These are phyloP conservation scores for Leucophenga montana DNA, from an alignment of 2,888 invertebrate genomes.

Conservation along the genomic window DNA sequence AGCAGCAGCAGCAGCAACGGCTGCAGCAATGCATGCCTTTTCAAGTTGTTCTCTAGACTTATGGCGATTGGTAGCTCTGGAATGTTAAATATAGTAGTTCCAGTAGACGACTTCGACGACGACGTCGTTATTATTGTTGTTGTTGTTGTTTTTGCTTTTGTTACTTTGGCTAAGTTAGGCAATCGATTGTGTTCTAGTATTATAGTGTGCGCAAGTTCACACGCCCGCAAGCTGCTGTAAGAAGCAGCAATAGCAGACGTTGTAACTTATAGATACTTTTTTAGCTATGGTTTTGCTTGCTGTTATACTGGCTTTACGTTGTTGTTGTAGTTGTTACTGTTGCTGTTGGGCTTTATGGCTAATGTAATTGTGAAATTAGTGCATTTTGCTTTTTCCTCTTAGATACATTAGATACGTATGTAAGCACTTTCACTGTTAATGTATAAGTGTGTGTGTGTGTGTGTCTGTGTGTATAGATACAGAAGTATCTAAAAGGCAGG, in stretches of 20 bases:
- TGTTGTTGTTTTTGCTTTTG: neutral
- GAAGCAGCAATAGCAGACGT: constrained; percentile 13
- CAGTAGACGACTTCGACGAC: neutral
- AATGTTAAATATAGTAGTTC: constrained; percentile 28
- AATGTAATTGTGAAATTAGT: constrained; percentile 34
- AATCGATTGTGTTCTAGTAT: constrained; percentile 7
- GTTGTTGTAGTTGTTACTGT: too few species aligned
- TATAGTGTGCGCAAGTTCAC: constrained; percentile 46
- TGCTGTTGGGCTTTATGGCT: constrained; percentile 6
- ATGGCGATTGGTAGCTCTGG: constrained; percentile 39
- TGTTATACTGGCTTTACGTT: too few species aligned
- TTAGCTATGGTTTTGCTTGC: too few species aligned
- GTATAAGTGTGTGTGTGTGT: neutral
- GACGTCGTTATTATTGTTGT: neutral
- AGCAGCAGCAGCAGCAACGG: neutral
- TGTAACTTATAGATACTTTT: constrained; percentile 1
- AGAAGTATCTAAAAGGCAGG: too few species aligned
- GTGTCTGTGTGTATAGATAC: too few species aligned
- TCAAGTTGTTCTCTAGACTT: neutral
- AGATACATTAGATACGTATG: neutral
- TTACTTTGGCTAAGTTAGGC: constrained; percentile 27
- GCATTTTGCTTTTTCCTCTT: constrained; percentile 26
- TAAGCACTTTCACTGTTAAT: constrained; percentile 41
- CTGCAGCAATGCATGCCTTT: neutral
- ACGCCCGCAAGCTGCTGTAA: constrained; percentile 44